Evolutionary conservation across 1,140 invertebrate genomes (phyloP).

Genomic region (Achroia grisella): DNA sequence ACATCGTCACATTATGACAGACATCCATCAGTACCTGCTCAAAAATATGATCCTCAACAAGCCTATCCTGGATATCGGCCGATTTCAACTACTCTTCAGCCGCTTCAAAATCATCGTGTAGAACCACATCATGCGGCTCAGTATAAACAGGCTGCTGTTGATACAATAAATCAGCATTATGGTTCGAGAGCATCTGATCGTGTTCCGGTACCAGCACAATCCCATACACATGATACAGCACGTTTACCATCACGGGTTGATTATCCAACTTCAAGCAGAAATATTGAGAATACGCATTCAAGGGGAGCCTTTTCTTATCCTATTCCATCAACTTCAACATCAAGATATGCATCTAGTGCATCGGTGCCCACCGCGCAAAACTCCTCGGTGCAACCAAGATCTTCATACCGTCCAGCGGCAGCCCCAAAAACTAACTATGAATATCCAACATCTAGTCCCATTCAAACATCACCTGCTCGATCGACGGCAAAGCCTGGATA

Average conservation of each 20-base stretch:
- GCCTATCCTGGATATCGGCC: constrained; percentile 60
- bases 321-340: constrained; percentile 46
- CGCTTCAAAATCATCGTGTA: constrained; percentile 38
- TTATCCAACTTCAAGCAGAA: constrained; percentile 36
- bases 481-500: constrained; percentile 45
- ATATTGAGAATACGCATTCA: constrained; percentile 19
- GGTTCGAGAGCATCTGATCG: constrained; percentile 38
- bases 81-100: constrained; percentile 25
- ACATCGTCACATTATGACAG: constrained; percentile 47
- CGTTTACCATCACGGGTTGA: constrained; percentile 37
- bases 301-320: constrained; percentile 47
- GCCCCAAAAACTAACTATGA: constrained; percentile 51
- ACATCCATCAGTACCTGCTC: constrained; percentile 36
- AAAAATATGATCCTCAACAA: constrained; percentile 65
- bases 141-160: constrained; percentile 47
- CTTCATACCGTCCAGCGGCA: constrained; percentile 40
- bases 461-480: constrained; percentile 51
- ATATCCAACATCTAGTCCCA: constrained; percentile 43
- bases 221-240: constrained; percentile 33
- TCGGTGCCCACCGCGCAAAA: constrained; percentile 36
- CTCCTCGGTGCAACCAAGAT: constrained; percentile 27
- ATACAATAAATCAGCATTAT: constrained; percentile 43
- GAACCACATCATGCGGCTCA: constrained; percentile 39
- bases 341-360: constrained; percentile 36
- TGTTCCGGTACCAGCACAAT: constrained; percentile 21